Percentiles rank a stretch among this genome's conserved stretches.
Evolutionary conservation across 2,888 invertebrate genomes (phyloP).

Genomic region (Callinectes sapidus): DNA sequence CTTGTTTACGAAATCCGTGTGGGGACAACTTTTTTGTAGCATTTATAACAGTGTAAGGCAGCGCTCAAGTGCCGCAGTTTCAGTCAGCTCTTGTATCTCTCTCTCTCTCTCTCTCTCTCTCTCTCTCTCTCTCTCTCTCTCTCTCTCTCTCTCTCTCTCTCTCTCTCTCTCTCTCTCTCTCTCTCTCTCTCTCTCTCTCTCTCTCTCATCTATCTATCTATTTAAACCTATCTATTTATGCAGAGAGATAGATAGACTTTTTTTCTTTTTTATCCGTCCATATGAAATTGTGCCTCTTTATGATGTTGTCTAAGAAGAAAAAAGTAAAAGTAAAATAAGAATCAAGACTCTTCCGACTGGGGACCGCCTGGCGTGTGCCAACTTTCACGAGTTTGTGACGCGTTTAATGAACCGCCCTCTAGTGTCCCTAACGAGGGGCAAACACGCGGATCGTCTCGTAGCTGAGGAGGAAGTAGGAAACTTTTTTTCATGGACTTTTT

Average conservation of each 20-base stretch:
- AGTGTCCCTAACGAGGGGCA: constrained; percentile 6
- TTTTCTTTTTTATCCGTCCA: background rate
- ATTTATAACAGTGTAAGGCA: background rate
- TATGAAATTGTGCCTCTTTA: too few relatives aligned
- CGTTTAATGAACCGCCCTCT: background rate
- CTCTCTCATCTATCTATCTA: background rate
- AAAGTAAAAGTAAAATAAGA: background rate
- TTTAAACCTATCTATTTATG: background rate
- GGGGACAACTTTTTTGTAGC: background rate
- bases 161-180: background rate
- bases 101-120: constrained; percentile 1
- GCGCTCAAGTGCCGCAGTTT: background rate
- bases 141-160: background rate
- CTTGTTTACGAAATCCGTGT: background rate
- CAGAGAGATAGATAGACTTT: too few relatives aligned
- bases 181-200: background rate
- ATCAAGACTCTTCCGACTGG: background rate
- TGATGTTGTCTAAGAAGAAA: background rate
- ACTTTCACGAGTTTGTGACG: constrained; percentile 16
- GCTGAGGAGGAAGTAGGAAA: background rate
- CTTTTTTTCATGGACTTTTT: background rate
- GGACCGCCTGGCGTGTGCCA: background rate
- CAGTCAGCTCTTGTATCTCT: background rate
- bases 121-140: background rate
- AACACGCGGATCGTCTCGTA: background rate